Evolutionary conservation across 2,113 vertebrate species (phyloP).

Genomic region (Halichoeres trimaculatus): DNA sequence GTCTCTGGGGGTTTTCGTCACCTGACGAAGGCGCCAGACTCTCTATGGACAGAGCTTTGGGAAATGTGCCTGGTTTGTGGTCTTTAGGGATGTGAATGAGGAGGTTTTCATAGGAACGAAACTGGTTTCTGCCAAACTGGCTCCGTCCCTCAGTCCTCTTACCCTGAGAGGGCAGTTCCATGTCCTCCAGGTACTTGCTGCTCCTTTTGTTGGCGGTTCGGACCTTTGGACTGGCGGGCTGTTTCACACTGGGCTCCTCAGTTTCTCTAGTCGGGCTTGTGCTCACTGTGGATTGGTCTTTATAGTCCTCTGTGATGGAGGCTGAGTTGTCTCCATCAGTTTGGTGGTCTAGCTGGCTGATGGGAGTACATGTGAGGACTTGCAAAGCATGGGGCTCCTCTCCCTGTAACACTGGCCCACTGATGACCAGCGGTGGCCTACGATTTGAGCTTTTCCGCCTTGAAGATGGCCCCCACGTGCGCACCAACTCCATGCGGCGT

Average conservation of each 20-base stretch:
- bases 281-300: constrained; percentile 29
- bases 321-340: constrained; percentile 30
- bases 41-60: constrained; percentile 97
- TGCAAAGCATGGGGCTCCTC: constrained; percentile 89
- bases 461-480: constrained; percentile 87
- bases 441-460: constrained; percentile 81
- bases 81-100: constrained; percentile 96
- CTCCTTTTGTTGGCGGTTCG: constrained; percentile 87
- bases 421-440: constrained; percentile 84
- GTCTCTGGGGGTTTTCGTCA: constrained; percentile 40
- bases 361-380: constrained; percentile 86
- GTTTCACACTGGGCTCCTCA: constrained; percentile 72
- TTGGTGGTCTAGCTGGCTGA: constrained; percentile 80
- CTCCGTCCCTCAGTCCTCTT: constrained; percentile 81
- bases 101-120: constrained; percentile 93
- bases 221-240: constrained; percentile 78
- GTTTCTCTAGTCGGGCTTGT: constrained; percentile 66
- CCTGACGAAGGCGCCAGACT: constrained; percentile 89
- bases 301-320: constrained; percentile 8
- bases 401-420: constrained; percentile 88
- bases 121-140: constrained; percentile 83
- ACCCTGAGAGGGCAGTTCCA: constrained; percentile 86
- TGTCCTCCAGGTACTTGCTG: constrained; percentile 93
- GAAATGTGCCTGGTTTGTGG: constrained; percentile 98
- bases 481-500: constrained; percentile 92